Percentiles rank a stretch among this genome's conserved stretches.
Evolutionary conservation across 2,797 vertebrate genomes (phyloP).

Genomic region (Artibeus lituratus): DNA sequence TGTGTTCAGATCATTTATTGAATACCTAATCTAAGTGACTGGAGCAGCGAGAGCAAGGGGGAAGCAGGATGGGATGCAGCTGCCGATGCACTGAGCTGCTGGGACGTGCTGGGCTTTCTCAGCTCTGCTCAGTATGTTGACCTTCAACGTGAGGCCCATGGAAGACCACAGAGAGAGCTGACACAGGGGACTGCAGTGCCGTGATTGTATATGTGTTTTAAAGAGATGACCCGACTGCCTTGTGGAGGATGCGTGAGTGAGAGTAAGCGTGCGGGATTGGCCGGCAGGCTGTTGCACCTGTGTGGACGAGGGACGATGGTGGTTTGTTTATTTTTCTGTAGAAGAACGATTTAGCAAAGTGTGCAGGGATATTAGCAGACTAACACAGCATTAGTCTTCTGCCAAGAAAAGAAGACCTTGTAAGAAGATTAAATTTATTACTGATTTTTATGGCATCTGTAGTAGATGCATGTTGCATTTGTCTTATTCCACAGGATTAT

Average conservation of each 20-base stretch:
- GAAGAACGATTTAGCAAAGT: background rate
- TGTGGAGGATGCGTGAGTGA: background rate
- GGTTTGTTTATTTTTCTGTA: background rate
- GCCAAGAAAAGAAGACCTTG: background rate
- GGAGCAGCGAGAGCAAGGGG: background rate
- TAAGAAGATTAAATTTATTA: background rate
- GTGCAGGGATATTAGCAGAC: background rate
- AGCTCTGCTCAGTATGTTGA: background rate
- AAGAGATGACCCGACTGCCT: background rate
- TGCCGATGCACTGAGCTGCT: rapidly evolving
- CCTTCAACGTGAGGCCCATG: background rate
- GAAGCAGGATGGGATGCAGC: background rate
- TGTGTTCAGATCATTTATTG: background rate
- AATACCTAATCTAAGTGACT: background rate
- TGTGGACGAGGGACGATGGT: background rate
- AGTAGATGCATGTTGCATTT: too few relatives aligned
- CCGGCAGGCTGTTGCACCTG: background rate
- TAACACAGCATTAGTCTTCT: background rate
- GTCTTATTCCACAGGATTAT: background rate
- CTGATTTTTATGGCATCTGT: background rate
- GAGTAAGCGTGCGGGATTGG: background rate
- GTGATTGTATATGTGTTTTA: background rate
- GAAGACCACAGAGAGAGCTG: background rate
- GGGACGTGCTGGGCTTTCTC: background rate
- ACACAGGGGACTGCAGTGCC: background rate